phyloP scores from a whole-genome alignment of 2,888 invertebrate genomes.

The Sabellastarte sp. region DNA sequence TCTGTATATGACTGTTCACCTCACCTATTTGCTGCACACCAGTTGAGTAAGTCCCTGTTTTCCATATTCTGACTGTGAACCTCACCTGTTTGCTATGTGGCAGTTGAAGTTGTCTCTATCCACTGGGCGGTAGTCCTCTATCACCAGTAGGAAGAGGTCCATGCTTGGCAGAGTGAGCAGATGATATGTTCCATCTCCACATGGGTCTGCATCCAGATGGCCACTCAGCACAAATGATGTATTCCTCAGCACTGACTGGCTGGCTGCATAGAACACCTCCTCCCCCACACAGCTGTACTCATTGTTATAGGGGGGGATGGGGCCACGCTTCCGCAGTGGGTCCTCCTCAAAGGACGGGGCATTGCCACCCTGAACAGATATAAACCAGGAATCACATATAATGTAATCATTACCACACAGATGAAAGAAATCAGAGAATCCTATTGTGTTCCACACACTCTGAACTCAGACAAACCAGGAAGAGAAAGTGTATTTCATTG shows the following conservation, averaged over 20 bases:
- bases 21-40: too few relatives aligned
- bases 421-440: too few relatives aligned
- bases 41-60: too few relatives aligned
- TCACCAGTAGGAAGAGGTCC: conserved; percentile 20
- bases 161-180: conserved; percentile 21
- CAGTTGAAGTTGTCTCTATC: conserved; percentile 15
- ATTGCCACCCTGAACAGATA: too few relatives aligned
- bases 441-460: too few relatives aligned
- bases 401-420: too few relatives aligned
- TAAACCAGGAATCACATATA: too few relatives aligned
- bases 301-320: conserved; percentile 17
- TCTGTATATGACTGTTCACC: too few relatives aligned
- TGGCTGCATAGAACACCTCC: conserved; percentile 3
- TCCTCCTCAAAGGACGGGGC: too few relatives aligned
- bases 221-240: conserved; percentile 7
- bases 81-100: conserved; percentile 17
- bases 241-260: neutral
- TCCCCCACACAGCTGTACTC: conserved; percentile 12
- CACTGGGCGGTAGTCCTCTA: conserved; percentile 9
- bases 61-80: too few relatives aligned
- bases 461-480: too few relatives aligned
- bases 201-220: conserved; percentile 17
- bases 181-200: conserved; percentile 10
- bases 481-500: too few relatives aligned
- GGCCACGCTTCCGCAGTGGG: conserved; percentile 5